Evolutionary conservation across 2,113 vertebrate species (phyloP).

Genomic region (Todiramphus chloris): DNA sequence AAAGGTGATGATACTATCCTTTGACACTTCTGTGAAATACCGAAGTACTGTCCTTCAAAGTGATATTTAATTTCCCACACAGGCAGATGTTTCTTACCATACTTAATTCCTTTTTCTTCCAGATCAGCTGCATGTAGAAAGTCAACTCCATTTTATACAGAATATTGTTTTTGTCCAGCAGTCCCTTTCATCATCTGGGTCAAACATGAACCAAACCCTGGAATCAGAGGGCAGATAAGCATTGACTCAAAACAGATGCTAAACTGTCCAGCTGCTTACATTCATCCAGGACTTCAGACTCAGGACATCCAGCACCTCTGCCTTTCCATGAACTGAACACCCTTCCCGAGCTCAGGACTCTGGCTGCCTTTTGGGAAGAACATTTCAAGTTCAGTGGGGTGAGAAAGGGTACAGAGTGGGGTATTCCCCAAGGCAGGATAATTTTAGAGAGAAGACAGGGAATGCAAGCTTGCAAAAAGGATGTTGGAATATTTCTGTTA

Average conservation of each 20-base stretch:
- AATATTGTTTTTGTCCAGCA: neutral
- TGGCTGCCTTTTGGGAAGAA: neutral
- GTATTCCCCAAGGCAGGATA: neutral
- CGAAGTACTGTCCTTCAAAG: neutral
- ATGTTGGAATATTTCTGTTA: neutral
- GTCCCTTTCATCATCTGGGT: neutral
- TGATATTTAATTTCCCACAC: neutral
- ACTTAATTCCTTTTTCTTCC: neutral
- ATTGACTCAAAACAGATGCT: neutral
- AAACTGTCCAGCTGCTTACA: neutral
- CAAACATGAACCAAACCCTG: neutral
- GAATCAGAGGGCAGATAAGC: neutral
- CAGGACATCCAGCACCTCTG: neutral
- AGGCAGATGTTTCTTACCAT: neutral
- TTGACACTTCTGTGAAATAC: neutral
- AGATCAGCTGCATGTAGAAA: neutral
- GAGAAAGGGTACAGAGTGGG: neutral
- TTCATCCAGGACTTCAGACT: neutral
- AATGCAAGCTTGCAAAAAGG: neutral
- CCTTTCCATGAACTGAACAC: neutral
- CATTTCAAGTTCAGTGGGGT: rapidly evolving
- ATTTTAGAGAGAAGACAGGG: neutral
- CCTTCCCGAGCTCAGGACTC: neutral
- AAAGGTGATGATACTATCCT: neutral
- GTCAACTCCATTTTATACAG: neutral